Percentiles rank a stretch among this genome's conserved stretches.
These are phyloP conservation scores for Drosophila emarginata DNA, from an alignment of 2,888 invertebrate genomes.

Conservation along the genomic window DNA sequence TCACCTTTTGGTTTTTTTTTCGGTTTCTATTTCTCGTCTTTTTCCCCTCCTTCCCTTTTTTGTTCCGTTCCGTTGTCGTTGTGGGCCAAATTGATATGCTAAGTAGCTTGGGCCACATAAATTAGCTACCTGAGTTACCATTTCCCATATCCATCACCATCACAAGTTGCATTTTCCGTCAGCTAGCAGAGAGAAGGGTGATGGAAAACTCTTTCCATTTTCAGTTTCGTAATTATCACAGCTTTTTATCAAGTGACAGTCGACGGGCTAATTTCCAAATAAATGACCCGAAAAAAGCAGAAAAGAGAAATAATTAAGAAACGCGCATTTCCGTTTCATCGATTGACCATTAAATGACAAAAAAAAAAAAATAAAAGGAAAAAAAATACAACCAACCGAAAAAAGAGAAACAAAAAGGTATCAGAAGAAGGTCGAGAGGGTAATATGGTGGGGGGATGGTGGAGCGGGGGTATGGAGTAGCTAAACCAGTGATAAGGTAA, in stretches of 20 bases:
- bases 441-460: not conserved
- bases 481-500: constrained; percentile 33
- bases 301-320: constrained; percentile 27
- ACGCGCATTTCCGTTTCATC: constrained; percentile 51
- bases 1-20: constrained; percentile 24
- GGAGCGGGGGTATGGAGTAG: not conserved
- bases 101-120: constrained; percentile 55
- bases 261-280: constrained; percentile 58
- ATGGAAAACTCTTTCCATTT: constrained; percentile 39
- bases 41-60: not conserved
- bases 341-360: constrained; percentile 32
- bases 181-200: not conserved
- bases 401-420: constrained; percentile 11
- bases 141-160: constrained; percentile 33
- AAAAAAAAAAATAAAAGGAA: not conserved
- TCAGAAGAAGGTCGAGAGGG: constrained; percentile 3
- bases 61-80: constrained; percentile 5
- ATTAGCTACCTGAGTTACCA: constrained; percentile 55
- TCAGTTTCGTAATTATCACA: constrained; percentile 63
- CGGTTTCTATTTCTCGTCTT: not conserved
- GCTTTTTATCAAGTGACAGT: constrained; percentile 64
- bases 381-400: not conserved
- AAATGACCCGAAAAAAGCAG: constrained; percentile 23
- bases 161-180: constrained; percentile 24
- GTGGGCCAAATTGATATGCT: constrained; percentile 65